Evolutionary conservation across 2,113 vertebrate genomes (phyloP), one percentile per base, ranked within the genome.

Genomic region (Xenopus borealis): DNA sequence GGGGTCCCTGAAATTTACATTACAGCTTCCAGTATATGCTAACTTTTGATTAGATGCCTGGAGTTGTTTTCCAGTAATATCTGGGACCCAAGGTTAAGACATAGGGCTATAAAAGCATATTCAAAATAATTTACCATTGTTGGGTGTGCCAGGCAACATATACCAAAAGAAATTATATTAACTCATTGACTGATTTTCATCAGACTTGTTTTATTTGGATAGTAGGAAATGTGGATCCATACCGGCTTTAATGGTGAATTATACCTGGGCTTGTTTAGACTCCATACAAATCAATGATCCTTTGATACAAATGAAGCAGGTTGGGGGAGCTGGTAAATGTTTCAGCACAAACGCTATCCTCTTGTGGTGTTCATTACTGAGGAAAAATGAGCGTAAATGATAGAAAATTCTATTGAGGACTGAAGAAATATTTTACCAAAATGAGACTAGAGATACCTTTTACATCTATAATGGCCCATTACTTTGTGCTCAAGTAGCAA

Each of bases 371-470:
- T 76, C 66, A 64, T 45, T 79, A 63, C 33, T 62, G 44, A 14
- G 50, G 11, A 66, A 78, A 62, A 47, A 19, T 27, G 1, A 50
- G 27, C 27, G 1, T 64, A 78, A 72, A 74, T 18, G 4, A 1
- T 20, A 1, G 45, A 13, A 78, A 9, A 44, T 55, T 76, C 73
- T 44, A 69, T 63, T 50, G 47, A 63, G 73, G 63, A 63, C 17
- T 45, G 18, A 55, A 72, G 13, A 80, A 79, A 59, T 53, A 76
- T 40, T 77, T 66, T 72, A 69, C 18, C 72, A 57, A 78, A 78
- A 66, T 66, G 63, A 66, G 44, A 62, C 62, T 65, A 20, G 73
- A 1, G 0, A 11, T 76, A 46, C 3, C 63, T 72, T 58, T 72
- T 18, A 40, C 81, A 30, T 23, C 61, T 53, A 65, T 69, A 75